These are phyloP conservation scores for Trichomalopsis sarcophagae DNA, from an alignment of 1,140 invertebrate species.

Conservation along the genomic window DNA sequence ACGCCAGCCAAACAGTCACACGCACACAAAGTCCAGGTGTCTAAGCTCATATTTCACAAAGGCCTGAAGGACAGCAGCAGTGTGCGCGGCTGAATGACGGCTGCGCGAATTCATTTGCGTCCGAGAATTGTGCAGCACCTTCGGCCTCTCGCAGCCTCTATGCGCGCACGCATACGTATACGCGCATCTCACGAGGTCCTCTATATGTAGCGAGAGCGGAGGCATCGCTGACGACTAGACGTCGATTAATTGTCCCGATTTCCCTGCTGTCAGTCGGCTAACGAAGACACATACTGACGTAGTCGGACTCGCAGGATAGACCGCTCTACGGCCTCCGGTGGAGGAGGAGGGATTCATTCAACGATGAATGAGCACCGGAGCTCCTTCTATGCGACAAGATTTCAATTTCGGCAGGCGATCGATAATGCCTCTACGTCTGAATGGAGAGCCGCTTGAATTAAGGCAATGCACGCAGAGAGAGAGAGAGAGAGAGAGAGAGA, in stretches of 20 bases:
- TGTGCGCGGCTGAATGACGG: background rate
- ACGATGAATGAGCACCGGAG: slow-evolving; percentile 1
- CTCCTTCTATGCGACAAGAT: slow-evolving; percentile 19
- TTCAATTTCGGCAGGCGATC: slow-evolving; percentile 25
- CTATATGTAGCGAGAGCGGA: background rate
- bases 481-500: too few relatives aligned
- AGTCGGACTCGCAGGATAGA: background rate
- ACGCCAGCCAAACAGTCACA: background rate
- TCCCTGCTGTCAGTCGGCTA: background rate
- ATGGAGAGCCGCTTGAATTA: background rate
- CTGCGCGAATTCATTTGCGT: background rate
- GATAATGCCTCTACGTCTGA: background rate
- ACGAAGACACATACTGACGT: slow-evolving; percentile 1
- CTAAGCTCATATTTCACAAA: background rate
- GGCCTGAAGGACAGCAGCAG: background rate
- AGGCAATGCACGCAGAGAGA: background rate
- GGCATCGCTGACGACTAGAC: slow-evolving; percentile 15
- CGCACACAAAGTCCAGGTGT: background rate
- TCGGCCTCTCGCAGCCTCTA: background rate
- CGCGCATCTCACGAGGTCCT: background rate
- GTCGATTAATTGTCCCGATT: slow-evolving; percentile 22
- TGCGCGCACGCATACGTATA: background rate
- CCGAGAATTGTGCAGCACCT: background rate
- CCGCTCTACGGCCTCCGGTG: background rate
- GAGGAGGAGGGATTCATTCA: background rate